Conservation (phyloP, 2,797 vertebrate genomes). For the Orientallactaga sibirica region DNA sequence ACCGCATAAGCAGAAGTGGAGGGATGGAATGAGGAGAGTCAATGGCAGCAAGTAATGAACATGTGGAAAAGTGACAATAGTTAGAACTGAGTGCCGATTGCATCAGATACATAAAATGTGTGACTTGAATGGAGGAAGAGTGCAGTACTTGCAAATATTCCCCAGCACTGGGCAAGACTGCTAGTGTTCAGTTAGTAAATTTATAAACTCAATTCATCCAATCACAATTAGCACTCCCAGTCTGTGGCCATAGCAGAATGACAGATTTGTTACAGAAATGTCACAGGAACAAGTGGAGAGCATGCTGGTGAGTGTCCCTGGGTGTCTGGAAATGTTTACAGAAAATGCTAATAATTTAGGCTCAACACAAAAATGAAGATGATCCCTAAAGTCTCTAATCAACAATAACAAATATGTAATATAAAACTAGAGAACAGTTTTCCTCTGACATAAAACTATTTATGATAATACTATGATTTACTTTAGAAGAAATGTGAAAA, state of each 20-base stretch:
- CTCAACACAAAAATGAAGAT: conserved; percentile 9
- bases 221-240: conserved; percentile 64
- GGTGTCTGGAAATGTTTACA: conserved; percentile 26
- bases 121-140: conserved; percentile 79
- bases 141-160: conserved; percentile 14
- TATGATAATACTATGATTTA: conserved; percentile 3
- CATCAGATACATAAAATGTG: conserved; percentile 80
- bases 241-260: conserved; percentile 64
- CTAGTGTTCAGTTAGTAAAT: conserved; percentile 74
- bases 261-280: conserved; percentile 44
- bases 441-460: conserved; percentile 42
- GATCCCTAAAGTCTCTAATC: conserved; percentile 48
- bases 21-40: conserved; percentile 96
- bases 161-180: conserved; percentile 71
- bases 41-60: conserved; percentile 94
- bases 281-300: not conserved
- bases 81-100: conserved; percentile 87
- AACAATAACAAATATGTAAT: conserved; percentile 64
- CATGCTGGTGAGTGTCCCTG: conserved; percentile 70
- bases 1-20: conserved; percentile 91
- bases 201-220: conserved; percentile 11
- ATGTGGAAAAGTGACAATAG: conserved; percentile 94
- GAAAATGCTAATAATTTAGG: conserved; percentile 36
- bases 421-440: conserved; percentile 40
- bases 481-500: conserved; percentile 50